Percentiles rank a stretch among this genome's conserved stretches.
These are phyloP conservation scores for Pogonomyrmex californicus DNA, from an alignment of 1,140 invertebrate genomes.

Conservation along the genomic window DNA sequence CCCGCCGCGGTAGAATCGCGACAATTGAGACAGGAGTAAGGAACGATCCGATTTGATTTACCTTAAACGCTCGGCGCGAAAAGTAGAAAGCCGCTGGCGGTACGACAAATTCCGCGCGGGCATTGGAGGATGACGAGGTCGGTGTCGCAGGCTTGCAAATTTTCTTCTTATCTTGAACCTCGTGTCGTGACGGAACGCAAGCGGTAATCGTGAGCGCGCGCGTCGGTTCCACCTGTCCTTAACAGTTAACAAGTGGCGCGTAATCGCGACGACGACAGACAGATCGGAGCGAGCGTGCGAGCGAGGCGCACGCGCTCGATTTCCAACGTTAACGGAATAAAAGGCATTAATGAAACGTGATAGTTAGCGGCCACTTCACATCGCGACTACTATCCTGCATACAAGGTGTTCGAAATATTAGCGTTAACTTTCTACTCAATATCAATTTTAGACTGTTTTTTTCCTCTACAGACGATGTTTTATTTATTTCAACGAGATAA, in stretches of 20 bases:
- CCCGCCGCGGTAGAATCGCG: constrained; percentile 21
- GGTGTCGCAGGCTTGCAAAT: constrained; percentile 59
- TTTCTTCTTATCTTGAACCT: constrained; percentile 59
- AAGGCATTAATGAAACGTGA: constrained; percentile 43
- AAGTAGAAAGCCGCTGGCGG: constrained; percentile 59
- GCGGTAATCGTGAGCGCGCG: constrained; percentile 31
- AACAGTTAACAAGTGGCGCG: constrained; percentile 53
- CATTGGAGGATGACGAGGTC: constrained; percentile 54
- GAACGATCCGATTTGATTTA: constrained; percentile 54
- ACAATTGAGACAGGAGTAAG: constrained; percentile 28
- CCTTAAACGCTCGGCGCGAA: constrained; percentile 40
- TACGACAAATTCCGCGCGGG: constrained; percentile 55
- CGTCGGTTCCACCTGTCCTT: constrained; percentile 54
- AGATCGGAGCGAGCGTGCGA: constrained; percentile 3
- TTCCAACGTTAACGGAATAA: constrained; percentile 41
- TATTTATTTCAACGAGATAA: no score
- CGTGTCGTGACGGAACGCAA: constrained; percentile 42
- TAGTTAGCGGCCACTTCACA: constrained; percentile 27
- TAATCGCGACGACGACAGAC: constrained; percentile 54
- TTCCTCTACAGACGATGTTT: neutral
- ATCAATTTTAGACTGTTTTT: neutral
- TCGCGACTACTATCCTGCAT: neutral
- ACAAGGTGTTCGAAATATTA: neutral
- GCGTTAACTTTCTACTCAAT: neutral
- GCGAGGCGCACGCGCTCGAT: constrained; percentile 25